Evolutionary conservation across 2,797 vertebrate species (phyloP), one percentile per base, ranked within the genome.

Genomic region (Lagodon rhomboides): DNA sequence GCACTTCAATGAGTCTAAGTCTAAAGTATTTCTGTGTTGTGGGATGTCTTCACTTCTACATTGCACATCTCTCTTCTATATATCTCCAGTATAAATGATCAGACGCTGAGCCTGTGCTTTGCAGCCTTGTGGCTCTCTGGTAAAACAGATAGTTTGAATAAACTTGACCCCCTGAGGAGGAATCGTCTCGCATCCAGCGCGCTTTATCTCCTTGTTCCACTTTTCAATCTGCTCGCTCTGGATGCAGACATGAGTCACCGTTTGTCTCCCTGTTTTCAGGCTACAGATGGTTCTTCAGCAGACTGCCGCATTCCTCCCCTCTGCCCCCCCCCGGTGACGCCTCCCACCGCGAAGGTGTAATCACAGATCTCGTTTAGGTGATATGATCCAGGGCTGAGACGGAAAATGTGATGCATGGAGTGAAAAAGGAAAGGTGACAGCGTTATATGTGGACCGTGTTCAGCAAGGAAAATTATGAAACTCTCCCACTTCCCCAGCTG

Each of bases 261-360:
- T 61, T 49, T 44, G 34, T 58, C 56, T 13, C 43, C 30, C 30
- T 25, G 25, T 27, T 64, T 54, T 62, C 17, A 38, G 12, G 30
- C 51, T 50, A 59, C 68, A 72, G 73, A 72, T 16, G 41, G 38
- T 41, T 67, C 75, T 68, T 64, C 66, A 54, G 72, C 63, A 46
- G 56, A 15, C 63, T 13, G 54, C 62, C 1, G 30, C 58, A 16
- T 38, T 54, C 47, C 70, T 78, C 66, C 23, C 66, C 54, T 6
- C 23, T 41, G 51, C 50, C 43, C 64, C 60, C 17, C 30, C 27
- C 27, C 27, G 27, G 71, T 1, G 53, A 43, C 18, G 27, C 44
- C 63, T 50, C 38, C 10, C 69, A n/a, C 51, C 41, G 25, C 5
- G 11, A 17, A 77, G 59, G 34, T 60, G 41, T 56, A 64, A 70